Base-by-base conservation (phyloP, 2,113 vertebrate species). In the Lophura nycthemera region DNA sequence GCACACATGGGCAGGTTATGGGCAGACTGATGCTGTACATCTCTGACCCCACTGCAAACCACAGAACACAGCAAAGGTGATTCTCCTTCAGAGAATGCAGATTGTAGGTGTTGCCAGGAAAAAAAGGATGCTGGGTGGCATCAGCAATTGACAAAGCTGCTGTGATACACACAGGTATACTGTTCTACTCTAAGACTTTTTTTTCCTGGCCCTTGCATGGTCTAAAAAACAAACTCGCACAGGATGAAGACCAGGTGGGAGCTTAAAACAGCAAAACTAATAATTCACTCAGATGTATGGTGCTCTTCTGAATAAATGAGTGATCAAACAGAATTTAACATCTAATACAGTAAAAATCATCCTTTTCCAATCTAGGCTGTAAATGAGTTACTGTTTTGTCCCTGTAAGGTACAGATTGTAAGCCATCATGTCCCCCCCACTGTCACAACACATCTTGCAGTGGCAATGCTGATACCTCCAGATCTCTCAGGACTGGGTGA, bases 401-500 rank as follows among this genome's bases (percentile, higher is more conserved):
- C 14, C 24, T 40, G 7, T 9, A 77, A n/a, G 43, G 38, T 32
- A 75, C 22, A 57, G 5, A 52, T 3, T 12, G 7, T 14, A 63
- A 96, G 5, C 11, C 60, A 80, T 40, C 30, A 38, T 2, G 1
- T 50, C 24, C 50, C 25, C 27, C 45, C 13, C 7, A 73, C 32
- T 43, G 63, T 50, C 12, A 71, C 8, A 54, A 43, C 21, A 38
- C 22, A 9, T 30, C 8, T 78, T 84, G 15, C 80, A 59, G 13
- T 65, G 34, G 5, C 42, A 12, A 19, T 3, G 5, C 30, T 47
- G 25, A 10, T 88, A 99, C 99, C 99, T 99, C 99, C 47, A 99
- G 97, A 91, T 99, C 99, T 91, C 98, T 98, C 45, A 99, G 97
- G 17, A 99, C 99, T 27, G 99, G 99, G 69, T 99, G 99, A 77